Evolutionary conservation across 37 sponge, comb jelly and placozoan species (phyloP).

Genomic region (Aplysina aerophoba): DNA sequence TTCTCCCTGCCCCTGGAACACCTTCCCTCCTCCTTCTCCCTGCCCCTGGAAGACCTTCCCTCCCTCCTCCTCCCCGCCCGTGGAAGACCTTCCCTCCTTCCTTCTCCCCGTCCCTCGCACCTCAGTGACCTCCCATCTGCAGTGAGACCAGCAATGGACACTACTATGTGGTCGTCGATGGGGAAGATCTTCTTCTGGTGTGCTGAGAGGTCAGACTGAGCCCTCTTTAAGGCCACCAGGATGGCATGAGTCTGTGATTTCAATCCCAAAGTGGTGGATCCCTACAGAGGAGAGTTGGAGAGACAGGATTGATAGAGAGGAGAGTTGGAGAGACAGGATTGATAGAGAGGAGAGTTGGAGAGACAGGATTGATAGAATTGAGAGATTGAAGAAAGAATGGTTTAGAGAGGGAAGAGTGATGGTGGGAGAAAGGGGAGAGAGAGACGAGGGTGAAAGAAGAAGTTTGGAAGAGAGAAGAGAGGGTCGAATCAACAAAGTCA

Average conservation of each 20-base stretch:
- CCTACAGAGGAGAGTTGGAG: conserved; percentile 41
- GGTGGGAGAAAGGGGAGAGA: too few relatives aligned
- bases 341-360: too few relatives aligned
- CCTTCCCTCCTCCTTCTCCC: conserved; percentile 2
- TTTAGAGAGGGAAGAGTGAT: too few relatives aligned
- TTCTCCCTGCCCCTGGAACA: background rate
- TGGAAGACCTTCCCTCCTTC: background rate
- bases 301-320: background rate
- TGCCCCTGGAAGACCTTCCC: background rate
- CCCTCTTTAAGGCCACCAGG: conserved; percentile 91
- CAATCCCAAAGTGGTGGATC: conserved; percentile 92
- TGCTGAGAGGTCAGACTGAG: conserved; percentile 90
- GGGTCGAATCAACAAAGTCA: too few relatives aligned
- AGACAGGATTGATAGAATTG: background rate
- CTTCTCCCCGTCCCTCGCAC: conserved; percentile 28
- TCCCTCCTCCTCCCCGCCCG: background rate
- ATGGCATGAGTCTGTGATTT: conserved; percentile 92
- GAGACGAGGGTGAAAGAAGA: too few relatives aligned
- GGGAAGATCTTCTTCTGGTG: conserved; percentile 96
- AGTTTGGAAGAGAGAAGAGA: too few relatives aligned
- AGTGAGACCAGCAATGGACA: conserved; percentile 92
- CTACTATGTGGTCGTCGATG: conserved; percentile 92
- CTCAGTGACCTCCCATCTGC: conserved; percentile 87
- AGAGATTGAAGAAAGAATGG: too few relatives aligned
- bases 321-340: background rate